Base-by-base conservation (phyloP, 2,113 vertebrate species). In the Brachionichthys hirsutus region DNA sequence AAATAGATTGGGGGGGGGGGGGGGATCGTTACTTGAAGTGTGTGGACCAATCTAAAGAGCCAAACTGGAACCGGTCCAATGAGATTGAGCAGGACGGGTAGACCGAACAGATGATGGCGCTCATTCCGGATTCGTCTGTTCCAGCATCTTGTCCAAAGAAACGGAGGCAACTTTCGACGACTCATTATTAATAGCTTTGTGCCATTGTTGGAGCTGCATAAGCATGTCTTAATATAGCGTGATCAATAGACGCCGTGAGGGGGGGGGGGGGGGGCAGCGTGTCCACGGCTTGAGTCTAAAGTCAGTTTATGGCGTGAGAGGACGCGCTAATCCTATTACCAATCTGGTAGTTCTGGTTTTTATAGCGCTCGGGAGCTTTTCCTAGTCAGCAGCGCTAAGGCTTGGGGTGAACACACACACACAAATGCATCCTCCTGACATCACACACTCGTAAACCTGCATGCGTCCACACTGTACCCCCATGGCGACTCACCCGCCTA, bases 271-370 rank as follows among this genome's bases (percentile, higher is more conserved):
- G 68, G 77, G 66, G 75, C 73, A 53, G 54, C 14, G 52, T 60
- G 65, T 78, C 73, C 73, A 63, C 9, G 9, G 62, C 43, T 46
- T 65, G 47, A 69, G 70, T 67, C 19, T 79, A 70, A 82, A 82
- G 81, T 83, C 72, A 78, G 76, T 87, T 88, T 85, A 85, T 49
- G 48, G 65, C 51, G 54, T 52, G 54, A 48, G 51, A 77, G 68
- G 73, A 78, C 64, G 62, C 78, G 77, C 84, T 77, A 79, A 87
- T 85, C 73, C 74, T 70, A 78, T 85, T 85, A 85, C 35, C 78
- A 84, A 85, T 70, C 68, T 83, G 80, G 46, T 73, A 16, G 42
- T 85, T 77, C 81, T 13, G 61, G 16, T 48, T 80, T 82, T 73
- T 80, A 81, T 73, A 46, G 56, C 76, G 53, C 64, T 64, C n/a